Conservation (phyloP, 2,888 invertebrate species). For the Steromphala cineraria region DNA sequence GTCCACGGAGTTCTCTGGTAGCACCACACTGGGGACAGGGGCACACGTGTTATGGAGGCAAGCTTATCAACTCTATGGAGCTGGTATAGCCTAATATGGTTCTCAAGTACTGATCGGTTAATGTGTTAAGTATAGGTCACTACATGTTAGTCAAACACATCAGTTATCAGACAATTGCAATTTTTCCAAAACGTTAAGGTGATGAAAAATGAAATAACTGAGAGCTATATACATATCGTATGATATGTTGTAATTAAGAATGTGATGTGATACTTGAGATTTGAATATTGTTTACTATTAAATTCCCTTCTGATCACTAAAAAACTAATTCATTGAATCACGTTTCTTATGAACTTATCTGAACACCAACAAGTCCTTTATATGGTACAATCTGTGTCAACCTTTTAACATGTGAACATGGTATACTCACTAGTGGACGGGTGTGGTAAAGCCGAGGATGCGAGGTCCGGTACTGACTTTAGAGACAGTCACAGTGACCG, state of each 20-base stretch:
- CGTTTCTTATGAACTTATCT: too few relatives aligned
- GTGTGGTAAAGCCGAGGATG: conserved; percentile 42
- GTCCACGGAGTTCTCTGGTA: conserved; percentile 21
- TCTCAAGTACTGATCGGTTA: too few relatives aligned
- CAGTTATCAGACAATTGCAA: neutral
- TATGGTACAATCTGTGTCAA: neutral
- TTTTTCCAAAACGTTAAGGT: neutral
- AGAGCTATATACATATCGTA: too few relatives aligned
- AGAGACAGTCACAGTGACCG: conserved; percentile 47
- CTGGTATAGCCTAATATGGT: too few relatives aligned
- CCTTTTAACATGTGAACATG: neutral
- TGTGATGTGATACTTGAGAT: too few relatives aligned
- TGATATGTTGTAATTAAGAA: too few relatives aligned
- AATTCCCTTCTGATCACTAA: too few relatives aligned
- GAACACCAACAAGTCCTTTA: neutral
- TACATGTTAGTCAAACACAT: neutral
- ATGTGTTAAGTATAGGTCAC: too few relatives aligned
- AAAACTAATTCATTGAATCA: too few relatives aligned
- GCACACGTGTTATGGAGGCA: too few relatives aligned
- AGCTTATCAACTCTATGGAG: too few relatives aligned
- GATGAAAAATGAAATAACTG: neutral
- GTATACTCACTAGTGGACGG: conserved; percentile 34
- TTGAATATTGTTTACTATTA: too few relatives aligned
- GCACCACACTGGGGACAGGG: neutral
- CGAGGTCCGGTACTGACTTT: conserved; percentile 32